These are phyloP conservation scores for Microctenopoma stevenorrisi DNA, from an alignment of 2,797 vertebrate species.

Conservation along the genomic window DNA sequence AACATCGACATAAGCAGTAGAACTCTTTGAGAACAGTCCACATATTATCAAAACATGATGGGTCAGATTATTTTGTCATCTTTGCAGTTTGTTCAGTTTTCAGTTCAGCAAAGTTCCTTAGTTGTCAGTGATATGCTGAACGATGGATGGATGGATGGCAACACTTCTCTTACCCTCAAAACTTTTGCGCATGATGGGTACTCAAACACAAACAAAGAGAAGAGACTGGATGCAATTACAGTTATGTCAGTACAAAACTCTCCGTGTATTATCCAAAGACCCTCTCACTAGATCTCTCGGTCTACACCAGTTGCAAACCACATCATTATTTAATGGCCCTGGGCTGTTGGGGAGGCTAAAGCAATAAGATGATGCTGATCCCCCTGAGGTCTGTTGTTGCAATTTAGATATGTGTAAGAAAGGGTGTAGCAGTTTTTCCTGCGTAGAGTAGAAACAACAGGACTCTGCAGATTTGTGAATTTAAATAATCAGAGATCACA, in stretches of 20 bases:
- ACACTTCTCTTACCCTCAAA: background rate
- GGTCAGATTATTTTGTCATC: background rate
- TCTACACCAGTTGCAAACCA: slow-evolving; percentile 36
- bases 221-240: slow-evolving; percentile 26
- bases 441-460: slow-evolving; percentile 23
- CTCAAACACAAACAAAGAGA: background rate
- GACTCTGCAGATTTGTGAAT: background rate
- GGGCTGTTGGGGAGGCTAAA: slow-evolving; percentile 56
- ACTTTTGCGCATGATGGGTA: background rate
- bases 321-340: slow-evolving; percentile 80
- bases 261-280: slow-evolving; percentile 12
- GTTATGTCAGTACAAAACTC: slow-evolving; percentile 27
- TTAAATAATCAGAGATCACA: background rate
- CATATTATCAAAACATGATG: background rate
- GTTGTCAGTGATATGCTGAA: background rate
- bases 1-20: background rate
- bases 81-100: background rate
- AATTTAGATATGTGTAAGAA: slow-evolving; percentile 50
- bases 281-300: slow-evolving; percentile 16
- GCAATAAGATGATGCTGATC: slow-evolving; percentile 44
- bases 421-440: slow-evolving; percentile 19
- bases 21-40: background rate
- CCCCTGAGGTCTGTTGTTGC: slow-evolving; percentile 61
- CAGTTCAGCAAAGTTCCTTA: too few species aligned
- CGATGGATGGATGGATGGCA: background rate